phyloP scores from a whole-genome alignment of 2,888 invertebrate species.

The Diabrotica balteata region DNA sequence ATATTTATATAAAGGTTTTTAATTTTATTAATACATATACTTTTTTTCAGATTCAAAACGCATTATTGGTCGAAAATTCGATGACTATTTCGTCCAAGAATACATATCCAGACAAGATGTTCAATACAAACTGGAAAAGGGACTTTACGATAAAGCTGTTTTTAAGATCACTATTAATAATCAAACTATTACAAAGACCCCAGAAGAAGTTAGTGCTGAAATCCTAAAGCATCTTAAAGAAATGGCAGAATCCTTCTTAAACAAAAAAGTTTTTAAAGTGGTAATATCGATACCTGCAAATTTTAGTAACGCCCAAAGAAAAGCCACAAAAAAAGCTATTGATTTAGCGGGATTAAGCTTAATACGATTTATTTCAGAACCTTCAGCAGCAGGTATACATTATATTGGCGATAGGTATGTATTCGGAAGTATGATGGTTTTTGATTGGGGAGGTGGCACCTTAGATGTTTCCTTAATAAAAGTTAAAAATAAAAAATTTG shows the following conservation, averaged over 20 bases:
- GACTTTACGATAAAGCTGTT: too few relatives aligned
- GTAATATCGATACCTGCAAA: constrained; percentile 38
- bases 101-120: too few relatives aligned
- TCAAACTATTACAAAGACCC: constrained; percentile 15
- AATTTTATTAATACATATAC: too few relatives aligned
- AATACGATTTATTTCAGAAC: constrained; percentile 1
- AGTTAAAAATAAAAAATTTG: constrained; percentile 20
- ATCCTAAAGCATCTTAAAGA: constrained; percentile 34
- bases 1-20: too few relatives aligned
- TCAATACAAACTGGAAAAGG: too few relatives aligned
- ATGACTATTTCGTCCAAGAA: too few relatives aligned
- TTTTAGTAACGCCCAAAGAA: constrained; percentile 37
- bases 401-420: constrained; percentile 3
- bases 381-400: too few relatives aligned
- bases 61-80: too few relatives aligned
- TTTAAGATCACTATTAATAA: too few relatives aligned
- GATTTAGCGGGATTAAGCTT: constrained; percentile 38
- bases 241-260: constrained; percentile 27
- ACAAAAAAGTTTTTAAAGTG: constrained; percentile 32
- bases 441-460: constrained; percentile 39
- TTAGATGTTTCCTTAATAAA: constrained; percentile 44
- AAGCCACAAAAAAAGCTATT: constrained; percentile 36
- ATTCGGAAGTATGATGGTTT: too few relatives aligned
- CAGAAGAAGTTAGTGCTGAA: constrained; percentile 38
- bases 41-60: too few relatives aligned